These are phyloP conservation scores for Sinopyrophorus schimmeli DNA, from an alignment of 2,888 invertebrate species.

Conservation along the genomic window DNA sequence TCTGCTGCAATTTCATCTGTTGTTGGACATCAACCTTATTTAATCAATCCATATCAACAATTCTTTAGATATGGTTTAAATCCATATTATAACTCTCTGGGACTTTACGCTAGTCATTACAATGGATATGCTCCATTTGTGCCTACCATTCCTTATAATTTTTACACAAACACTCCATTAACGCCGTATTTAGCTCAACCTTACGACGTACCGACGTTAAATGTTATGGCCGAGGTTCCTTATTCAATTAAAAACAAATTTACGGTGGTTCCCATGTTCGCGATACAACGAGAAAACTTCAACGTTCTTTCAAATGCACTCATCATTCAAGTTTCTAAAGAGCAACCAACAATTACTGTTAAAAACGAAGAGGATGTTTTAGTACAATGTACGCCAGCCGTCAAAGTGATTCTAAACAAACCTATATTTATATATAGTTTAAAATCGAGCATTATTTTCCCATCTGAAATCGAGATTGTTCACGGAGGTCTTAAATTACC, in stretches of 20 bases:
- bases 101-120: constrained; percentile 13
- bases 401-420: constrained; percentile 51
- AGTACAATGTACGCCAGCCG: constrained; percentile 54
- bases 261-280: constrained; percentile 50
- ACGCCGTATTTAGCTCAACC: constrained; percentile 29
- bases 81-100: constrained; percentile 13
- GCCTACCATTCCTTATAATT: constrained; percentile 8
- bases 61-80: constrained; percentile 16
- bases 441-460: constrained; percentile 53
- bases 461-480: constrained; percentile 51
- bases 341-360: constrained; percentile 51
- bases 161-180: constrained; percentile 8
- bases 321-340: constrained; percentile 50
- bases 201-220: constrained; percentile 42
- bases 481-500: constrained; percentile 52
- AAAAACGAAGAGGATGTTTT: constrained; percentile 45
- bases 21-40: constrained; percentile 15
- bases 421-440: constrained; percentile 52
- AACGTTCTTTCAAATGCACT: constrained; percentile 49
- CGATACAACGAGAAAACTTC: constrained; percentile 48
- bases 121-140: constrained; percentile 9
- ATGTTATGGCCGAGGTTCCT: constrained; percentile 49
- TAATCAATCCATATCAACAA: constrained; percentile 26
- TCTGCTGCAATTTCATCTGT: constrained; percentile 11
- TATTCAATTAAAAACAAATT: constrained; percentile 47